These are phyloP conservation scores for Porites lutea DNA, from an alignment of 64 coral and sea anemone species.

Conservation along the genomic window DNA sequence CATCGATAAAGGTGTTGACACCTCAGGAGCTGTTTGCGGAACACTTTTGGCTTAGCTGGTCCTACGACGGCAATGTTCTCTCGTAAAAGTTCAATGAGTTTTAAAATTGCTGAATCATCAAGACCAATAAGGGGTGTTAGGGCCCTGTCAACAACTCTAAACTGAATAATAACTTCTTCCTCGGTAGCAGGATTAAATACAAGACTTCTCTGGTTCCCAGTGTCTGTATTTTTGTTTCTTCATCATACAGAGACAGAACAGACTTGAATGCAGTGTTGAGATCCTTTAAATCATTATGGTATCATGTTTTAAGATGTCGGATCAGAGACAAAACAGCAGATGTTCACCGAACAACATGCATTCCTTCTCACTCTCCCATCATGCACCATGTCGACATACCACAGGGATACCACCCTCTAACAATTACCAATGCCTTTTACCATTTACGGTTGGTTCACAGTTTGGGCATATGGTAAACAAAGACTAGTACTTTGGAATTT, in stretches of 20 bases:
- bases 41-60: neutral
- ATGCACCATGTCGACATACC: too few relatives aligned
- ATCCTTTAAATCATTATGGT: neutral
- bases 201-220: neutral
- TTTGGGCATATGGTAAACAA: too few relatives aligned
- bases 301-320: too few relatives aligned
- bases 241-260: neutral
- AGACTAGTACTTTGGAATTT: too few relatives aligned
- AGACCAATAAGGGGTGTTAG: neutral
- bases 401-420: too few relatives aligned
- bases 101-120: neutral
- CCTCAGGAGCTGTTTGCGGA: neutral
- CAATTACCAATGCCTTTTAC: too few relatives aligned
- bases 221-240: neutral
- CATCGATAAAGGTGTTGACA: neutral
- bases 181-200: conserved; percentile 8
- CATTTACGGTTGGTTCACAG: too few relatives aligned
- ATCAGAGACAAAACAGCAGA: too few relatives aligned
- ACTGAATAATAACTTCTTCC: conserved; percentile 31
- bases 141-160: neutral
- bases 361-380: too few relatives aligned
- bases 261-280: neutral
- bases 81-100: conserved; percentile 5
- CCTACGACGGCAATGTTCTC: conserved; percentile 11
- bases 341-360: too few relatives aligned